Percentiles rank a stretch among this genome's conserved stretches.
phyloP scores from a whole-genome alignment of 2,888 invertebrate genomes.

The Leptopterna dolabrata region DNA sequence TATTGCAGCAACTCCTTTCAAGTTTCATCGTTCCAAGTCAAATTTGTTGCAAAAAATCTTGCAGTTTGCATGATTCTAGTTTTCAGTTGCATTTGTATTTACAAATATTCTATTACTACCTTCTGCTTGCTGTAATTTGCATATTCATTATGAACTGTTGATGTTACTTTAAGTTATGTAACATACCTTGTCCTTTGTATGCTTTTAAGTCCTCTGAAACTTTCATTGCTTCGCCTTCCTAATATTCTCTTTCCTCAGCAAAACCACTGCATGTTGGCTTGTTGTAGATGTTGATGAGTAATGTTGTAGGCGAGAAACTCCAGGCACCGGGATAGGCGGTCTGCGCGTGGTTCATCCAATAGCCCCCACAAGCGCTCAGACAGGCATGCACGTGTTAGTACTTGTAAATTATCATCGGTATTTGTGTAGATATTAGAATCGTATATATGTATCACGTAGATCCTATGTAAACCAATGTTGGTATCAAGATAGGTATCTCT shows the following conservation, averaged over 20 bases:
- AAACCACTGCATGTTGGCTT: conserved; percentile 28
- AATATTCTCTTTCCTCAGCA: neutral
- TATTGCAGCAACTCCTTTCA: too few species aligned
- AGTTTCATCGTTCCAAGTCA: too few species aligned
- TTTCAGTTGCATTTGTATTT: too few species aligned
- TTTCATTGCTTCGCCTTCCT: neutral
- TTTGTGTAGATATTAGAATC: neutral
- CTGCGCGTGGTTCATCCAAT: neutral
- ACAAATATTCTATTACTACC: neutral
- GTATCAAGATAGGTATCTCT: too few species aligned
- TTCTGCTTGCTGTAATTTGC: neutral
- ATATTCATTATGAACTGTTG: neutral
- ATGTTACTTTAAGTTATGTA: neutral
- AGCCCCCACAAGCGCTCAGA: conserved; percentile 38
- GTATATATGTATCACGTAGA: too few species aligned
- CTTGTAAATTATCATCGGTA: neutral
- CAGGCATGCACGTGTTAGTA: conserved; percentile 40
- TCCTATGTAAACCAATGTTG: too few species aligned
- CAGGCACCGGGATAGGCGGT: conserved; percentile 30
- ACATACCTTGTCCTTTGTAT: neutral
- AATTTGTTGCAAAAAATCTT: too few species aligned
- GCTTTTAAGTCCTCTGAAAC: neutral
- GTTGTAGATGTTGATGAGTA: conserved; percentile 28
- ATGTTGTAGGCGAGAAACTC: conserved; percentile 44
- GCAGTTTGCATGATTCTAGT: neutral